A percentile compares a stretch with the other conserved stretches of the same genome.
Evolutionary conservation across 2,113 vertebrate genomes (phyloP).

Genomic region (Meleagris gallopavo): DNA sequence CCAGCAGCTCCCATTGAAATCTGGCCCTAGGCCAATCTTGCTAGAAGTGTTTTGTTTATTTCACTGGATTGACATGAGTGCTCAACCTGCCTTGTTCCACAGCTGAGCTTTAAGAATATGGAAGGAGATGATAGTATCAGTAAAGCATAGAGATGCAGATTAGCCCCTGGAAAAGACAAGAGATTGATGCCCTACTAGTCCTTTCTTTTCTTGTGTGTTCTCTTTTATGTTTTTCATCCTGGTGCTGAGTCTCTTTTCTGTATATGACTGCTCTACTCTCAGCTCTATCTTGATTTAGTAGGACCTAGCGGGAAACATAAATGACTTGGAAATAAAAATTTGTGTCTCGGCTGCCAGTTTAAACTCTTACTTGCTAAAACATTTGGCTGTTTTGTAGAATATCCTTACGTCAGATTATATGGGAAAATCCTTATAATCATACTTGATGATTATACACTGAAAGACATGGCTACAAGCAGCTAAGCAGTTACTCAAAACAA

Average conservation of each 20-base stretch:
- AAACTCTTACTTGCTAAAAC: background rate
- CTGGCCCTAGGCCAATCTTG: slow-evolving; percentile 48
- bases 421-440: background rate
- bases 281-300: background rate
- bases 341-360: background rate
- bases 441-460: background rate
- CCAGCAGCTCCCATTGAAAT: slow-evolving; percentile 57
- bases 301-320: background rate
- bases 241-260: background rate
- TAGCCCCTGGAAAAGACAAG: background rate
- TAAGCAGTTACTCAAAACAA: background rate
- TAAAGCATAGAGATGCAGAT: slow-evolving; percentile 10
- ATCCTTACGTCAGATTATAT: background rate
- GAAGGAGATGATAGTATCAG: background rate
- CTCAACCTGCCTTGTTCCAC: background rate
- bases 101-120: background rate
- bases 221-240: background rate
- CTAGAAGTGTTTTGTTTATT: background rate
- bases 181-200: background rate
- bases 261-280: background rate
- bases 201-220: background rate
- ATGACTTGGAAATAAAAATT: background rate
- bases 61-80: background rate
- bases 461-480: background rate
- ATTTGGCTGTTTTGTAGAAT: background rate